Evolutionary conservation across 2,888 invertebrate genomes (phyloP).

Genomic region (Nomada hirtipes): DNA sequence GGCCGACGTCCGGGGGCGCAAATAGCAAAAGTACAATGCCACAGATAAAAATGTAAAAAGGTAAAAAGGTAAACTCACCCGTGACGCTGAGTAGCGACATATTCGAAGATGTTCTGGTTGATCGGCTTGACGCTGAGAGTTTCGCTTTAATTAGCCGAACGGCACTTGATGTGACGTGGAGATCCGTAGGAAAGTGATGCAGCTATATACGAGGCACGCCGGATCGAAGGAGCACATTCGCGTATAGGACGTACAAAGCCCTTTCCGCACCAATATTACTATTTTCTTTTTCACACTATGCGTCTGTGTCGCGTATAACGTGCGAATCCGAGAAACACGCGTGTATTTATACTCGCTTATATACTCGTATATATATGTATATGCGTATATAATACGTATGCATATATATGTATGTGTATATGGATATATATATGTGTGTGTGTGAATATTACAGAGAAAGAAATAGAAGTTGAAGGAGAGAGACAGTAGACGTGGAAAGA

Average conservation of each 20-base stretch:
- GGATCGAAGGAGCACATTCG: conserved; percentile 64
- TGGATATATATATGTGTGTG: conserved; percentile 29
- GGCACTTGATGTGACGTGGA: conserved; percentile 54
- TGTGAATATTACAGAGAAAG: conserved; percentile 45
- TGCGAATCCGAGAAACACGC: conserved; percentile 45
- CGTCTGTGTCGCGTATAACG: conserved; percentile 52
- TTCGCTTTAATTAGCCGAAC: conserved; percentile 62
- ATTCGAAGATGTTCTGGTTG: conserved; percentile 65
- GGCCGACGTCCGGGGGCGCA: too few species aligned
- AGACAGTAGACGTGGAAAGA: conserved; percentile 1
- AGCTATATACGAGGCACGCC: conserved; percentile 59
- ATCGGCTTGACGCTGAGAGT: conserved; percentile 58
- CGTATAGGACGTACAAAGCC: conserved; percentile 53
- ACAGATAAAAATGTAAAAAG: not conserved
- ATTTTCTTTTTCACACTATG: conserved; percentile 47
- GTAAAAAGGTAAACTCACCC: conserved; percentile 67
- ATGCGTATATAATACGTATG: conserved; percentile 30
- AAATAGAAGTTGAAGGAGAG: conserved; percentile 34
- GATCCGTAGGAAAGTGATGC: conserved; percentile 64
- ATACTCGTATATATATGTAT: conserved; percentile 35
- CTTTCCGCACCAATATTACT: conserved; percentile 49
- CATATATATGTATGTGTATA: conserved; percentile 28
- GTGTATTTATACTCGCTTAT: conserved; percentile 37
- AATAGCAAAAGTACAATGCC: too few species aligned
- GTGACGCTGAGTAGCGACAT: conserved; percentile 80